phyloP scores from a whole-genome alignment of 37 sponge, comb jelly and placozoan genomes.

The Ianthella basta region DNA sequence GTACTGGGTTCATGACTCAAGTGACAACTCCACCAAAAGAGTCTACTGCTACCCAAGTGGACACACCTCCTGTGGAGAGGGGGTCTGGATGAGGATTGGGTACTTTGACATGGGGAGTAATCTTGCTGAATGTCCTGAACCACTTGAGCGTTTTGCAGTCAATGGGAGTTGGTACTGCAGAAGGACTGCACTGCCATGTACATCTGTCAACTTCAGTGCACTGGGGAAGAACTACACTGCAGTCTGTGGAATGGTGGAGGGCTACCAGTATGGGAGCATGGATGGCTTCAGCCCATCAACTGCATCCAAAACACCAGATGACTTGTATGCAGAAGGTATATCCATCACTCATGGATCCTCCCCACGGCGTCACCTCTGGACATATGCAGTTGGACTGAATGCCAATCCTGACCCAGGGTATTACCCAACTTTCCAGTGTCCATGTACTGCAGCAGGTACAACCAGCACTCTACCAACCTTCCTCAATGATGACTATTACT shows the following conservation, averaged over 20 bases:
- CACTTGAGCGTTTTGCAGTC: slow-evolving; percentile 6
- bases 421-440: background rate
- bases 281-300: background rate
- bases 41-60: slow-evolving; percentile 21
- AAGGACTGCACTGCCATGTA: background rate
- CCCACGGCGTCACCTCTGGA: slow-evolving; percentile 10
- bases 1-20: background rate
- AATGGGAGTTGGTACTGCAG: slow-evolving; percentile 17
- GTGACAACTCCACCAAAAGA: background rate
- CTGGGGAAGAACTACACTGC: slow-evolving; percentile 8
- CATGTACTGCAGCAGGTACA: background rate
- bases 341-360: slow-evolving; percentile 9
- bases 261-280: background rate
- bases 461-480: slow-evolving; percentile 12
- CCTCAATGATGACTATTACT: slow-evolving; percentile 1
- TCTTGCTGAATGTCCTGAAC: background rate
- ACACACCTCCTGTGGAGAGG: slow-evolving; percentile 25
- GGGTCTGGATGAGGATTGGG: slow-evolving; percentile 32
- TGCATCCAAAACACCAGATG: background rate
- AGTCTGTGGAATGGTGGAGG: slow-evolving; percentile 36
- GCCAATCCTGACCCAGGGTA: background rate
- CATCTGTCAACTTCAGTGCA: slow-evolving; percentile 18
- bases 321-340: slow-evolving; percentile 17
- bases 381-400: slow-evolving; percentile 23
- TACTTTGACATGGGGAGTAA: background rate